Evolutionary conservation across 2,888 invertebrate species (phyloP), one percentile per base, ranked within the genome.

Genomic region (Diaperis boleti): DNA sequence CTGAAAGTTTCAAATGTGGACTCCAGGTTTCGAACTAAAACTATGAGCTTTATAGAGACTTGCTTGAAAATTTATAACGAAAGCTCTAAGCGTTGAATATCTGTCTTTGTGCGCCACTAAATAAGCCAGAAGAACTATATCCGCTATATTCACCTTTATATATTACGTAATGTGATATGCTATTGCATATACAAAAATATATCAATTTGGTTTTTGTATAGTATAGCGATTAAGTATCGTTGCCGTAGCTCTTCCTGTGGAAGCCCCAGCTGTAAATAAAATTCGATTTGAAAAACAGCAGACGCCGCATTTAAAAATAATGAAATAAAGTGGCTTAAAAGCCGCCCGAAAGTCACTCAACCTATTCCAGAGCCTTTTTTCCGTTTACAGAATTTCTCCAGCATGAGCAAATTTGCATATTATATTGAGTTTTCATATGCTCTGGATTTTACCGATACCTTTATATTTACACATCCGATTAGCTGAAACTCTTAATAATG

Each of bases 391-490:
- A 52, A 62, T 50, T 62, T 62, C 57, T 44, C 50, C 15, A 52
- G 62, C 62, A 57, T 57, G 49, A 57, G 50, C 52, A 50, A 62
- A 62, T 62, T 62, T 62, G 57, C 62, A 62, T 62, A 49, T 57
- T 62, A 62, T 62, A 62, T 62, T 62, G 62, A 57, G 50, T 57
- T 50, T 62, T 62, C 44, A 57, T 50, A 50, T 57, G 45, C 11
- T 17, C 18, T 41, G 42, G 56, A 49, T 56, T 56, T 61, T 41
- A 14, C 45, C 56, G 33, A 41, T 55, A 55, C 49, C 61, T 61
- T 61, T 61, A 29, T 60, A 39, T 60, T 60, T 60, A 60, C 42
- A 61, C 47, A 41, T 39, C 55, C 37, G 61, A 61, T 55, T 61
- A 35, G 39, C 33, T 55, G 42, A 35, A 37, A 26, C 8, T 52